Percentiles rank a stretch among this genome's conserved stretches.
phyloP scores from a whole-genome alignment of 1,140 invertebrate genomes.

The Tachypleus tridentatus region DNA sequence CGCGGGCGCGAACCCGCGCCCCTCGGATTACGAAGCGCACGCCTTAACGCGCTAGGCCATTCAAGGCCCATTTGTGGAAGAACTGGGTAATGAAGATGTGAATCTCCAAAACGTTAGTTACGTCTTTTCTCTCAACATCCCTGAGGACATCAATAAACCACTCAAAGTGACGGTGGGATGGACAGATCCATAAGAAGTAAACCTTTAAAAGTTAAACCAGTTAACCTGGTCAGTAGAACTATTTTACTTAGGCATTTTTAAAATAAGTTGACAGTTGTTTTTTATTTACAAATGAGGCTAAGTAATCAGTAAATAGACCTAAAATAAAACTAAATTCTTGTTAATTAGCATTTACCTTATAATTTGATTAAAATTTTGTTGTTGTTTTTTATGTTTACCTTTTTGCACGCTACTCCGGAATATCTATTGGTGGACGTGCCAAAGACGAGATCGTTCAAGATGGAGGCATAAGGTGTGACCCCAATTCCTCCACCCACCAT shows the following conservation, averaged over 20 bases:
- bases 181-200: slow-evolving; percentile 99
- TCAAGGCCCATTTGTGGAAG: slow-evolving; percentile 63
- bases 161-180: slow-evolving; percentile 97
- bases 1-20: no score
- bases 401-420: slow-evolving; percentile 88
- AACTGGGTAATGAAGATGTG: slow-evolving; percentile 99
- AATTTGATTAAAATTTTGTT: neutral
- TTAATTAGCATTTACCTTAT: no score
- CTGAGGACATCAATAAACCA: slow-evolving; percentile 99
- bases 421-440: slow-evolving; percentile 89
- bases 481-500: slow-evolving; percentile 99
- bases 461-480: slow-evolving; percentile 98
- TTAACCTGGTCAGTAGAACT: neutral
- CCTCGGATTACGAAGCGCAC: no score
- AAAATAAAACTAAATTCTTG: no score
- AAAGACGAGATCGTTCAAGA: slow-evolving; percentile 91
- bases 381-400: slow-evolving; percentile 43
- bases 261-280: neutral
- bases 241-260: neutral
- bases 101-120: slow-evolving; percentile 91
- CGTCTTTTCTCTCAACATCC: slow-evolving; percentile 92
- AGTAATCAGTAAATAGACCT: no score
- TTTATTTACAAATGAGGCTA: no score
- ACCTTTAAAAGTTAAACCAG: slow-evolving; percentile 48
- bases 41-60: no score